Conservation (phyloP, 1,140 invertebrate species). For the Ceratoteleas bidentatus region DNA sequence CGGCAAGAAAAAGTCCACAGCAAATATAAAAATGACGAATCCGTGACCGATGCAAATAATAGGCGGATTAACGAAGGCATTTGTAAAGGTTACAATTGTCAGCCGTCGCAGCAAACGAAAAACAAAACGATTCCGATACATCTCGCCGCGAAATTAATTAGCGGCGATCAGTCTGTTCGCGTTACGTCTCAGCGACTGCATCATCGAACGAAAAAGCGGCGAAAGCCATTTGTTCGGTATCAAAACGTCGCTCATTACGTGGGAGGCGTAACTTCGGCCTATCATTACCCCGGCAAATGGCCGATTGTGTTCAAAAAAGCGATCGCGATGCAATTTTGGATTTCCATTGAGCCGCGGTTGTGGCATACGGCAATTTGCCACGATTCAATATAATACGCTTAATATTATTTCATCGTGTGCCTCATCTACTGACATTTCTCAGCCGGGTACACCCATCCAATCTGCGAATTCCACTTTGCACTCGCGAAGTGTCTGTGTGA, state of each 20-base stretch:
- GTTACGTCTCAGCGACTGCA: slow-evolving; percentile 11
- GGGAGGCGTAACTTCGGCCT: neutral
- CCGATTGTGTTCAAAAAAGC: neutral
- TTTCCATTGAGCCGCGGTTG: slow-evolving; percentile 21
- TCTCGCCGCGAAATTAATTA: slow-evolving; percentile 44
- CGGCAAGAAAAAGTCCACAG: slow-evolving; percentile 5
- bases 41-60: slow-evolving; percentile 45
- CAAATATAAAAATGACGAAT: slow-evolving; percentile 39
- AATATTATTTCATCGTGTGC: slow-evolving; percentile 57
- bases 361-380: slow-evolving; percentile 18
- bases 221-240: slow-evolving; percentile 1
- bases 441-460: slow-evolving; percentile 60
- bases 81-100: slow-evolving; percentile 58
- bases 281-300: neutral
- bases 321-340: slow-evolving; percentile 17
- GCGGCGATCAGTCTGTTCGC: slow-evolving; percentile 11
- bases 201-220: slow-evolving; percentile 9
- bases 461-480: slow-evolving; percentile 57
- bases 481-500: slow-evolving; percentile 44
- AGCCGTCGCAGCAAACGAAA: slow-evolving; percentile 43
- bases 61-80: slow-evolving; percentile 42
- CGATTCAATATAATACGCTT: slow-evolving; percentile 41
- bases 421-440: slow-evolving; percentile 65
- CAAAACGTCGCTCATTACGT: neutral
- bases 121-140: slow-evolving; percentile 49